Percentiles rank a stretch among this genome's conserved stretches.
phyloP scores from a whole-genome alignment of 1,140 invertebrate genomes.

The Trichonephila inaurata region DNA sequence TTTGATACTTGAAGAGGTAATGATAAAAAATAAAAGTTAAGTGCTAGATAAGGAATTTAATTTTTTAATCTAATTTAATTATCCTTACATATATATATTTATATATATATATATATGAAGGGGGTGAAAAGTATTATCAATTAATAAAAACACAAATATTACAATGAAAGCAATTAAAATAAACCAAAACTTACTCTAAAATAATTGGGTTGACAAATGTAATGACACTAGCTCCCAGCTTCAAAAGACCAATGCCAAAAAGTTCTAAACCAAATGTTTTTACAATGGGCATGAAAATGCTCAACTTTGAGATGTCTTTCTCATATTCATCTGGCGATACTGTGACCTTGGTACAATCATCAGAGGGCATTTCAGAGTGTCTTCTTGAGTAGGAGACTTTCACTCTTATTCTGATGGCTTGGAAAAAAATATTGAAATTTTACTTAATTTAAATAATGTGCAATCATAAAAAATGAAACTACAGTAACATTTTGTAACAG shows the following conservation, averaged over 20 bases:
- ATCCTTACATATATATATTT: too few species aligned
- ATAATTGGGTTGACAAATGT: slow-evolving; percentile 92
- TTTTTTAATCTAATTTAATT: too few species aligned
- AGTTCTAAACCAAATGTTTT: slow-evolving; percentile 91
- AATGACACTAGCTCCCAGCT: slow-evolving; percentile 91
- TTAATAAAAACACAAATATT: background rate
- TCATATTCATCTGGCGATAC: slow-evolving; percentile 48
- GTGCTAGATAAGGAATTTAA: too few species aligned
- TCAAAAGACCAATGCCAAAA: slow-evolving; percentile 88
- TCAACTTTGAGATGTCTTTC: slow-evolving; percentile 64
- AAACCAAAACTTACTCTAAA: slow-evolving; percentile 76
- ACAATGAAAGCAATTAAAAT: background rate
- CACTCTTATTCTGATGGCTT: slow-evolving; percentile 57
- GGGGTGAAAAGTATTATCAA: too few species aligned
- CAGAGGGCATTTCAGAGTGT: slow-evolving; percentile 39
- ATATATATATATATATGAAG: too few species aligned
- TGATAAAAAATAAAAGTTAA: too few species aligned
- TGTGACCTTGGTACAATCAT: background rate
- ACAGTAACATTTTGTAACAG: too few species aligned
- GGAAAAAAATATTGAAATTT: background rate
- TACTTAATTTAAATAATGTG: too few species aligned
- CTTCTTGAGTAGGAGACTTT: background rate
- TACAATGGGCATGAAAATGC: slow-evolving; percentile 81
- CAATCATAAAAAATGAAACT: too few species aligned
- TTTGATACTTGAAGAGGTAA: too few species aligned